Percentiles rank a stretch among this genome's conserved stretches.
Conservation (phyloP, 2,797 vertebrate species). For the Tadarida brasiliensis region DNA sequence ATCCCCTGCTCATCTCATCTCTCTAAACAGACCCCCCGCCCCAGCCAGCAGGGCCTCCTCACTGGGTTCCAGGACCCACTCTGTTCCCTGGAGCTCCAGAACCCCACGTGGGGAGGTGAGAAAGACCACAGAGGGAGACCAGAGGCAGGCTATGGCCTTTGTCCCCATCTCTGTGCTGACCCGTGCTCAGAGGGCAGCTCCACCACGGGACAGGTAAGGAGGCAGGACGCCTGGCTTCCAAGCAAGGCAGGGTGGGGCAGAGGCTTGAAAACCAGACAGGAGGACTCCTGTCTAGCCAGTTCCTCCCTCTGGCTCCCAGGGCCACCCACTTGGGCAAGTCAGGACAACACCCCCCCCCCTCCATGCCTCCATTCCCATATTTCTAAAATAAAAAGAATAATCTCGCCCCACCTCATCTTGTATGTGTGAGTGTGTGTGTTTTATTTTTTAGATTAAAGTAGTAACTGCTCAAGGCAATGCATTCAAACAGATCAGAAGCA, state of each 20-base stretch:
- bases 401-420: neutral
- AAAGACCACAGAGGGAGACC: neutral
- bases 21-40: no score
- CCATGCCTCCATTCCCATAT: neutral
- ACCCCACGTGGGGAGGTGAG: neutral
- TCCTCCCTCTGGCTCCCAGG: neutral
- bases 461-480: constrained; percentile 66
- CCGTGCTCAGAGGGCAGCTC: neutral
- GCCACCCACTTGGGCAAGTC: constrained; percentile 70
- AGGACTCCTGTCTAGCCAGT: constrained; percentile 47
- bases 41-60: neutral
- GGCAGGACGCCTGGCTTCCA: neutral
- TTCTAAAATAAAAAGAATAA: constrained; percentile 59
- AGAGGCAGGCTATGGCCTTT: neutral
- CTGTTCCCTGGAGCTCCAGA: neutral
- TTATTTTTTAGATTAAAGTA: constrained; percentile 78
- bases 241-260: neutral
- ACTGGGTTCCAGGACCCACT: neutral
- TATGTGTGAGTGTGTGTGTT: constrained; percentile 18
- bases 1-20: neutral
- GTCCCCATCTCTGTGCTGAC: neutral
- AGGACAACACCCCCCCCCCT: neutral
- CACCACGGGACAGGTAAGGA: neutral
- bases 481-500: constrained; percentile 65
- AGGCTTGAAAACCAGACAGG: constrained; percentile 15